Percentiles rank a stretch among this genome's conserved stretches.
These are phyloP conservation scores for Busseola fusca DNA, from an alignment of 2,888 invertebrate species.

Conservation along the genomic window DNA sequence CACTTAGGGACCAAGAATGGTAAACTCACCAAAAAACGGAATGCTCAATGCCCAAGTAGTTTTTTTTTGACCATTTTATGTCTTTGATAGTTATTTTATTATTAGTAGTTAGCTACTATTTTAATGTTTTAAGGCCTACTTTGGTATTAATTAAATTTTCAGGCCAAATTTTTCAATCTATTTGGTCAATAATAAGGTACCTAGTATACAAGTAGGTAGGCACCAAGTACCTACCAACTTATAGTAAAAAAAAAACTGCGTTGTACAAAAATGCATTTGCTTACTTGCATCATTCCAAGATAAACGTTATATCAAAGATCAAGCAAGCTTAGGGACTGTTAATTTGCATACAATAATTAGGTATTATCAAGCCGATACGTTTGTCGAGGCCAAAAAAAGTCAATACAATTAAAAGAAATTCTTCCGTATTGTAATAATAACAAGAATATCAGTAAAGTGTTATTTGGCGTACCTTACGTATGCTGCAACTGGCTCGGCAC, in stretches of 20 bases:
- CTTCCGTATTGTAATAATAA: slow-evolving; percentile 25
- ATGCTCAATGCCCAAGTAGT: not conserved
- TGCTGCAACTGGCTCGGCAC: slow-evolving; percentile 54
- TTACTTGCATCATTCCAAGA: not conserved
- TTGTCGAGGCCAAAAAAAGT: not conserved
- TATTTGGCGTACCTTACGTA: slow-evolving; percentile 48
- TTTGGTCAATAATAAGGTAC: not conserved
- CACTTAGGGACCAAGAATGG: not conserved
- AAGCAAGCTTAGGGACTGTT: not conserved
- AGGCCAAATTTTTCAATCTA: not conserved
- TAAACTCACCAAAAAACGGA: slow-evolving; percentile 14
- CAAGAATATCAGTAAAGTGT: slow-evolving; percentile 40
- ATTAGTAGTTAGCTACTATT: not conserved
- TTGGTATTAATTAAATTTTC: not conserved
- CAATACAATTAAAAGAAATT: not conserved
- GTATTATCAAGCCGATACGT: not conserved
- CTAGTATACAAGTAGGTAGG: no score
- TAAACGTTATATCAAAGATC: slow-evolving; percentile 5
- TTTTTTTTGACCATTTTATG: not conserved
- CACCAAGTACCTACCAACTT: not conserved
- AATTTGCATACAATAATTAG: slow-evolving; percentile 3
- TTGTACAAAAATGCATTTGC: not conserved
- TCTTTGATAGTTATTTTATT: not conserved
- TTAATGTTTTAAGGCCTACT: not conserved
- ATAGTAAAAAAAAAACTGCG: not conserved